Percentiles rank a stretch among this genome's conserved stretches.
phyloP scores from a whole-genome alignment of 1,140 invertebrate species.

The Galleria mellonella region DNA sequence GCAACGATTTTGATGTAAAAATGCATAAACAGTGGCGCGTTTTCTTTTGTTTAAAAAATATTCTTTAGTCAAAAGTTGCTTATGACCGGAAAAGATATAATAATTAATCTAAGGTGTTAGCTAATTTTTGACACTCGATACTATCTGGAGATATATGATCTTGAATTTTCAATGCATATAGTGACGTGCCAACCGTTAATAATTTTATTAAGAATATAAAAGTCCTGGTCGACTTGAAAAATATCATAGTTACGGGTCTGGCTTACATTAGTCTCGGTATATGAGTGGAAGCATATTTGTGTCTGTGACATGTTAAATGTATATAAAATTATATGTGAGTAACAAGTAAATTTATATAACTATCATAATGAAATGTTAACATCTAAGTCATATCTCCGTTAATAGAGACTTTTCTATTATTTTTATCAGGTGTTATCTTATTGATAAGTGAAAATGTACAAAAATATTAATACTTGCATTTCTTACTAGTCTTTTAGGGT shows the following conservation, averaged over 20 bases:
- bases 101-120: too few species aligned
- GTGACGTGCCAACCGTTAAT: too few species aligned
- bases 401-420: conserved; percentile 56
- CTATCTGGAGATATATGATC: too few species aligned
- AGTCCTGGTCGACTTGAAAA: not conserved
- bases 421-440: conserved; percentile 68
- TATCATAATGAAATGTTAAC: conserved; percentile 24
- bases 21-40: too few species aligned
- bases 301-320: conserved; percentile 5
- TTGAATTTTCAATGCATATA: too few species aligned
- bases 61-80: too few species aligned
- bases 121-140: too few species aligned
- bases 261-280: not conserved
- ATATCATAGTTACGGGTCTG: not conserved
- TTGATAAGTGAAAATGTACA: conserved; percentile 69
- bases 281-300: not conserved
- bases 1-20: too few species aligned
- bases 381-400: conserved; percentile 68
- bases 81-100: too few species aligned
- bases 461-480: conserved; percentile 68
- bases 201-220: too few species aligned
- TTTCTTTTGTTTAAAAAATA: too few species aligned
- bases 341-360: conserved; percentile 8
- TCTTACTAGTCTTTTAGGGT: conserved; percentile 69
- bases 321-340: conserved; percentile 16